Percentiles rank a stretch among this genome's conserved stretches.
These are phyloP conservation scores for Synanthedon andrenaeformis DNA, from an alignment of 2,888 invertebrate species.

Conservation along the genomic window DNA sequence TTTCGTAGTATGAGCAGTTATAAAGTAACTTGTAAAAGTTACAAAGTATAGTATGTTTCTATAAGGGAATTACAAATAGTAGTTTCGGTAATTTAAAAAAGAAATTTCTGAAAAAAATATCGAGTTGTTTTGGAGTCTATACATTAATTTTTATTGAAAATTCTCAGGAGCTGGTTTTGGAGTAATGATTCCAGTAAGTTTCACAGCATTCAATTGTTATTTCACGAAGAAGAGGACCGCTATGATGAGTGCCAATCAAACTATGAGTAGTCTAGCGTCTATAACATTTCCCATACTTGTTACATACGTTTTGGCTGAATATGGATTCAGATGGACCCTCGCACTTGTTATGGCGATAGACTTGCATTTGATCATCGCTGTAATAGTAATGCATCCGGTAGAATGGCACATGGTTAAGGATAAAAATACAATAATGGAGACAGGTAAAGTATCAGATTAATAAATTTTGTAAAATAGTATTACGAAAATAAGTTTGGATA, in stretches of 20 bases:
- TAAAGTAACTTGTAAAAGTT: no score
- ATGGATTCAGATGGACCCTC: constrained; percentile 79
- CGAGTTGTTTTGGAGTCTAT: no score
- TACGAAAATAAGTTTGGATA: constrained; percentile 1
- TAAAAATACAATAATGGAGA: background rate
- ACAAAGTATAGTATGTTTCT: no score
- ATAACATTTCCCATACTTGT: constrained; percentile 77
- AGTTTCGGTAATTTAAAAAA: no score
- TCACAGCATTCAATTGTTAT: constrained; percentile 80
- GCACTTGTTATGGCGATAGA: constrained; percentile 76
- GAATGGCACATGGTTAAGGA: constrained; percentile 74
- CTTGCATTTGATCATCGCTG: constrained; percentile 75
- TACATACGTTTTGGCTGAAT: constrained; percentile 70
- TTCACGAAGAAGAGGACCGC: constrained; percentile 77
- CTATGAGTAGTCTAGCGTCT: constrained; percentile 75
- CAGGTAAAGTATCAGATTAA: background rate
- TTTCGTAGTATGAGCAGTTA: no score
- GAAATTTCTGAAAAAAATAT: no score
- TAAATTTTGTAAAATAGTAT: no score
- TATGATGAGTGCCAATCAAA: constrained; percentile 82
- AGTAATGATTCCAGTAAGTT: constrained; percentile 78
- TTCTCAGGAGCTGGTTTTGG: constrained; percentile 76
- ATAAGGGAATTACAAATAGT: no score
- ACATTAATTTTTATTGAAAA: background rate
- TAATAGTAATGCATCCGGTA: constrained; percentile 80